A percentile compares a stretch with the other conserved stretches of the same genome.
phyloP scores from a whole-genome alignment of 1,140 invertebrate genomes.

The Oncopeltus fasciatus region DNA sequence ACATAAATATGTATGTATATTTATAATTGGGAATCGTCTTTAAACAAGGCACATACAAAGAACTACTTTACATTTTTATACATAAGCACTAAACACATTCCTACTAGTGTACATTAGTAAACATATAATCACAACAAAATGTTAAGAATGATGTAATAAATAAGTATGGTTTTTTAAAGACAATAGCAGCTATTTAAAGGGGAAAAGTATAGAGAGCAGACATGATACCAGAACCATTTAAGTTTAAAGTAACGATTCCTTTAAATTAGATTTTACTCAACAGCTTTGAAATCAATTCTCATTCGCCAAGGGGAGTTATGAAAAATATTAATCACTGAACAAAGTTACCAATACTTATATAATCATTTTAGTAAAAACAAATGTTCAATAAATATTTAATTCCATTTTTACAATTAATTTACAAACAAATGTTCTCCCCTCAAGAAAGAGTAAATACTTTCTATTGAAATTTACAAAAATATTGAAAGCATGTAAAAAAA shows the following conservation, averaged over 20 bases:
- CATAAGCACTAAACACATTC: slow-evolving; percentile 21
- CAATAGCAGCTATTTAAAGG: neutral
- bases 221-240: neutral
- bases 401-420: neutral
- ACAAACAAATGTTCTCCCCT: neutral
- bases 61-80: slow-evolving; percentile 23
- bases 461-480: slow-evolving; percentile 8
- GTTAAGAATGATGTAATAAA: neutral
- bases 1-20: too few species aligned
- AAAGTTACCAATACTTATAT: too few species aligned
- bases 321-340: neutral
- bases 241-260: neutral
- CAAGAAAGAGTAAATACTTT: neutral
- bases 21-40: slow-evolving; percentile 6
- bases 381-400: too few species aligned
- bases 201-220: slow-evolving; percentile 1
- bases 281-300: too few species aligned
- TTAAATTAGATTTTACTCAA: neutral
- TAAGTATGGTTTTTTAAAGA: neutral
- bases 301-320: neutral
- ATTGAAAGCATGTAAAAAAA: neutral
- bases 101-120: slow-evolving; percentile 19
- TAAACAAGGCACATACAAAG: slow-evolving; percentile 24
- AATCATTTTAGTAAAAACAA: too few species aligned
- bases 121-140: slow-evolving; percentile 15